phyloP scores from a whole-genome alignment of 2,797 vertebrate genomes.

The Tinamus major region DNA sequence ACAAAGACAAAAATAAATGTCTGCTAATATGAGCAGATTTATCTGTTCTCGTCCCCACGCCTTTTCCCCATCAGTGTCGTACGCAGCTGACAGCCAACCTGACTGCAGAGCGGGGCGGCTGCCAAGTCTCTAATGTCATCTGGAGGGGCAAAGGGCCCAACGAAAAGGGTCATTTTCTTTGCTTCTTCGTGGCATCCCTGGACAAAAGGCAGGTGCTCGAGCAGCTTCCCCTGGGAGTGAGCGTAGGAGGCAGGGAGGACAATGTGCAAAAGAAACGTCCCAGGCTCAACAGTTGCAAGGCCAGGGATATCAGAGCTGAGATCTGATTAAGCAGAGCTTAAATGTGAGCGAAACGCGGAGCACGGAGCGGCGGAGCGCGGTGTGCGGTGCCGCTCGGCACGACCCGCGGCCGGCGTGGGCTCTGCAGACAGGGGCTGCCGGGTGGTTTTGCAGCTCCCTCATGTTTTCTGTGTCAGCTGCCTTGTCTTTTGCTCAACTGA shows the following conservation, averaged over 20 bases:
- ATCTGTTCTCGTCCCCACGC: constrained; percentile 52
- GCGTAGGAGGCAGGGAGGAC: background rate
- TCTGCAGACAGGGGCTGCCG: no score
- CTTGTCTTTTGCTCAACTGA: background rate
- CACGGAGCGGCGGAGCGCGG: no score
- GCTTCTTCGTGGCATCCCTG: accelerated
- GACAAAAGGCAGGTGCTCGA: background rate
- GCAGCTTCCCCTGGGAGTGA: background rate
- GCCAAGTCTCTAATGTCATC: background rate
- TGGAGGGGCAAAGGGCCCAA: background rate
- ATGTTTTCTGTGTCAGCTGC: no score
- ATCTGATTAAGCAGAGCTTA: background rate
- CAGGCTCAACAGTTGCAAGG: background rate
- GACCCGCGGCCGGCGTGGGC: no score
- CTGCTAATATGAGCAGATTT: constrained; percentile 62
- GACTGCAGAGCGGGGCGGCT: background rate
- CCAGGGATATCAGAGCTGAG: background rate
- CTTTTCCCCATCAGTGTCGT: constrained; percentile 12
- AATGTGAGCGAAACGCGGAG: background rate
- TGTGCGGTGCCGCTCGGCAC: no score
- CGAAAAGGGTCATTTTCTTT: background rate
- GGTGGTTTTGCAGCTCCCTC: no score
- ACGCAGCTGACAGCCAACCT: background rate
- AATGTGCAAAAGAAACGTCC: accelerated
- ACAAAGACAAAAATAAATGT: constrained; percentile 67